Evolutionary conservation across 35 echinoderm and acorn worm species (phyloP), one percentile per base, ranked within the genome.

Genomic region (Acanthaster planci): DNA sequence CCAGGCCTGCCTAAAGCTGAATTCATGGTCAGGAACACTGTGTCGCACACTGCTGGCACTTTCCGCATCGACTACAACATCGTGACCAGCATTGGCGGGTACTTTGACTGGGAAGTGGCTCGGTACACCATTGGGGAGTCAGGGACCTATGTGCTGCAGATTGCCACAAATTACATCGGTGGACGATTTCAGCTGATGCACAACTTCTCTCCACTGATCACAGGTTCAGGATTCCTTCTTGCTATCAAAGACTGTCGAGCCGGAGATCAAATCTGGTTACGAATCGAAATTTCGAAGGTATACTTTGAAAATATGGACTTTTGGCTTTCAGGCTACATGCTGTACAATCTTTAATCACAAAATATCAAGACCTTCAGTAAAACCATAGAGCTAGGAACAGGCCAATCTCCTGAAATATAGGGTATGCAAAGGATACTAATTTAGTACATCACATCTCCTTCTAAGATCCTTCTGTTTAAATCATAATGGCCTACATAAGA

Each of bases 111-210:
- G 1, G 64, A 26, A 8, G 64, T 7, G 26, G 14, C 8, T 31
- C 22, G 34, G 3, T 72, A 31, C 64, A 72, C 64, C 8, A 72
- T 72, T 34, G 29, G 64, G 64, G 64, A 31, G 7, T 36, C 64
- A 15, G 64, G 64, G 29, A 72, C 64, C 8, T 72, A 72, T 34
- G 6, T 72, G 34, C 7, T 72, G 64, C 64, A 72, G 64, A 16
- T 72, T 1, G 34, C 64, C 64, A 72, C 64, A 7, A 34, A 72
- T 35, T 72, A 72, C 23, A 72, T 72, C 26, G 64, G 64, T 72
- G 64, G 64, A 72, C 64, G 64, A 6, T 72, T 72, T 72, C 64
- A 72, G 64, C 14, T 72, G 34, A 72, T 72, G 64, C 64, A 72
- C 30, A 35, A 72, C 26, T 26, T 27, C n/a, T 26, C 14, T 29